Evolutionary conservation across 2,113 vertebrate genomes (phyloP).

Genomic region (Megaceryle maxima): DNA sequence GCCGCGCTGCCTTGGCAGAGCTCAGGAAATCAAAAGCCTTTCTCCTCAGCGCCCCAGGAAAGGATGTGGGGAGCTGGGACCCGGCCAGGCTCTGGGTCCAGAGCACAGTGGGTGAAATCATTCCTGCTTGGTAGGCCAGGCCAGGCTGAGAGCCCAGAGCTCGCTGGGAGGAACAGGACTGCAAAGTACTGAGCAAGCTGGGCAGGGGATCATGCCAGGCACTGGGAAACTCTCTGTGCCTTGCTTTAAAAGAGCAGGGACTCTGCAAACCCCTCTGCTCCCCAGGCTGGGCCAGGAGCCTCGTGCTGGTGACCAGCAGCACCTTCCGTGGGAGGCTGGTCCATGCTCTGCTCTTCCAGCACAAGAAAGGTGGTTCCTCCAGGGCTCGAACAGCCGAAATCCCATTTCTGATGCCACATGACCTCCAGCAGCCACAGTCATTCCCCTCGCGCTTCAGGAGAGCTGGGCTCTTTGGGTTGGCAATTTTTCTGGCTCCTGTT

Average conservation of each 20-base stretch:
- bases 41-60: accelerated
- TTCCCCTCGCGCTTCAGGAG: not conserved
- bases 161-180: not conserved
- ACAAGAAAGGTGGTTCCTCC: accelerated
- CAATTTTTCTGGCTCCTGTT: not conserved
- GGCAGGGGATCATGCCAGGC: not conserved
- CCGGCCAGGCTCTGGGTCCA: accelerated
- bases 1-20: not conserved
- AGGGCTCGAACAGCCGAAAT: not conserved
- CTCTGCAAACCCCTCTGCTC: not conserved
- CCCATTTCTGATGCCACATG: not conserved
- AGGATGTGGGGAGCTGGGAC: accelerated
- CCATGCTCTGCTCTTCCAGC: not conserved
- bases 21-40: not conserved
- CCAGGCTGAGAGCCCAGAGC: not conserved
- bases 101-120: accelerated
- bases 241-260: not conserved
- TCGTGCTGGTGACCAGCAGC: not conserved
- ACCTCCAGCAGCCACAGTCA: not conserved
- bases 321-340: not conserved
- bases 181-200: accelerated
- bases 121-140: accelerated
- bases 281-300: accelerated
- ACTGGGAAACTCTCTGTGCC: not conserved
- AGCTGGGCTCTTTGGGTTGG: not conserved